Base-by-base conservation (phyloP, 2,113 vertebrate genomes). In the Nycticorax nycticorax region DNA sequence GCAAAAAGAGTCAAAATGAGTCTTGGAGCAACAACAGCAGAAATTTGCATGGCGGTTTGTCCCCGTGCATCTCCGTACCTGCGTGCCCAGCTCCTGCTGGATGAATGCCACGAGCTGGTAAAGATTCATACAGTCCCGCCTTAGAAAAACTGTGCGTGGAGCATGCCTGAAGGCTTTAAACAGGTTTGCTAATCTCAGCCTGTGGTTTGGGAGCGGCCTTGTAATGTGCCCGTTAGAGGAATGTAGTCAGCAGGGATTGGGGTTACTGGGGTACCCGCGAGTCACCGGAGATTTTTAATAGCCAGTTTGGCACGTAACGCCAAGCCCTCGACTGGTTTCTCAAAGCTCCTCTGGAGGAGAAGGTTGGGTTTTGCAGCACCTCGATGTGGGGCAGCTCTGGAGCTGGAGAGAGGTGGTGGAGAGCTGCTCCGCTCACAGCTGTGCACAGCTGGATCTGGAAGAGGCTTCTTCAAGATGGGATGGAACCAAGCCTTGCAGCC, bases 281-380 rank as follows among this genome's bases (percentile, higher is more conserved):
- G 37, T 8, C 83, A 4, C 37, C 1, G 2, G 21, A 18, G 83
- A 1, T 22, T 37, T 67, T 56, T 39, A 39, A 37, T 24, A 73
- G 22, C 32, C 27, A 33, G 26, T n/a, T 48, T 19, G 64, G 53
- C 57, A 26, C 5, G 0, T 2, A 28, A 45, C 8, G 0, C 74
- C 77, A 16, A 30, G 20, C 24, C 59, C 39, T 14, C 1, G 0
- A 1, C 19, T 1, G 6, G 16, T 22, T 20, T 41, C 59, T 39
- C 63, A 8, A 0, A 37, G 71, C 86, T 78, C 4, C 14, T 39
- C 47, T 3, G 1, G 22, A 5, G 84, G 66, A 57, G 59, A 48
- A 52, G 1, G 5, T 3, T 20, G 67, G 55, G 6, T 3, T 81
- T 48, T 52, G 19, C 32, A 37, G 39, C 14, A 4, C 3, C 71